Base-by-base conservation (phyloP, 2,888 invertebrate species). In the Syrphus vitripennis region DNA sequence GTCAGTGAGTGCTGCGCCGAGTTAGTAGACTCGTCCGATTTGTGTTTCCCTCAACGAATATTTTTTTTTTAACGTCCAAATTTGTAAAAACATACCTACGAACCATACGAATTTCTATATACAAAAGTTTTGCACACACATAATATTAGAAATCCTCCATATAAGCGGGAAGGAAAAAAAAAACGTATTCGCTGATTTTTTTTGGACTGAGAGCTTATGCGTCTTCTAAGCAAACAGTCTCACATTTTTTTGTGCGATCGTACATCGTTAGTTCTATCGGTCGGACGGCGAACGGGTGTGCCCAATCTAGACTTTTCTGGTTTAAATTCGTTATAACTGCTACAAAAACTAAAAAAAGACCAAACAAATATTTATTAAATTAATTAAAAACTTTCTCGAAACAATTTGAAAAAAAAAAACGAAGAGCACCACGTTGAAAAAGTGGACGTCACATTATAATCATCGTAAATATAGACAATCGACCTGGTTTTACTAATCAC, bases 221-320 rank as follows among this genome's bases (percentile, higher is more conserved):
- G 37, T 45, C 21, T 57, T 71, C 10, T 45, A 53, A 50, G 67
- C 67, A 67, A 37, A 57, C 59, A 74, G 59, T 74, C 37, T 59
- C 31, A 61, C 26, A 55, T 69, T 61, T 69, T 61, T 59, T 71
- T 24, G 45, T 34, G 65, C 74, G 63, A 74, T 83, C 79, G 29
- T 70, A 55, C n/a, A n/a, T 79, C 42, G 40, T 29, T 57, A 40
- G 14, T 48, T 79, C 19, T 34, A 26, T 37, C 50, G 67, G n/a
- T 7, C 48, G 59, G 7, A 37, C 34, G 34, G 0, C 19, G 29
- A 45, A 45, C 83, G 78, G 69, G 74, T 78, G 74, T 79, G 45
- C 31, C 57, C 4, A 24, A 50, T 57, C 42, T 61, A 1, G 26
- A 48, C 16, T 42, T 37, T 81, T 53, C 61, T 26, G 37, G 29